Percentiles rank a stretch among this genome's conserved stretches.
Conservation (phyloP, 2,797 vertebrate genomes). For the Masticophis lateralis region DNA sequence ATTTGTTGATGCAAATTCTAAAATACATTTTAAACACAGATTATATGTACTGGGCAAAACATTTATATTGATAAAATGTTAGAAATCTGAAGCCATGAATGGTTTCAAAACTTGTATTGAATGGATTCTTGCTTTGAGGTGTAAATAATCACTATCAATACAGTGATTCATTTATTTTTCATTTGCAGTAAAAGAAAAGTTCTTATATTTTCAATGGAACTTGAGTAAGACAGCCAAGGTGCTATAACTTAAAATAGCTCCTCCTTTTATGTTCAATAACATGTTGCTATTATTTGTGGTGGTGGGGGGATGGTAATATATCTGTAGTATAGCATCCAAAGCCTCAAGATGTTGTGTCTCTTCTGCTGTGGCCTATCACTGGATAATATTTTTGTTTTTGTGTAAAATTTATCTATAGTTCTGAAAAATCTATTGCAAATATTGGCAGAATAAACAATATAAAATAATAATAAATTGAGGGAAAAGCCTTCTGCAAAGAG, state of each 20-base stretch:
- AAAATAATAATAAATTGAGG: not conserved
- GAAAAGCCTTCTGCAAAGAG: not conserved
- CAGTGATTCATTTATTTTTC: not conserved
- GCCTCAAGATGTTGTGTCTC: not conserved
- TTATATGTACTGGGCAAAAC: not conserved
- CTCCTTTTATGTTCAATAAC: not conserved
- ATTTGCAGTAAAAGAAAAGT: not conserved
- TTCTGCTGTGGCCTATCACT: not conserved
- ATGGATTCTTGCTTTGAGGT: not conserved
- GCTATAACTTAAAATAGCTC: not conserved
- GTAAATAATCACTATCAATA: not conserved
- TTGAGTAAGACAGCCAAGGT: not conserved
- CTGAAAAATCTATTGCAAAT: not conserved
- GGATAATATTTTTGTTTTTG: not conserved
- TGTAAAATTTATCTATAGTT: not conserved
- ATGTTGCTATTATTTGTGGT: not conserved
- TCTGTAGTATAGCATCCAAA: no score
- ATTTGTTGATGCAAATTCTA: not conserved
- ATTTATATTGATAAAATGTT: not conserved
- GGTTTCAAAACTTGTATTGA: not conserved
- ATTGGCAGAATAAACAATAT: not conserved
- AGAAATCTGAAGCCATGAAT: not conserved
- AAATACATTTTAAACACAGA: not conserved
- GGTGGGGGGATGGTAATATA: not conserved
- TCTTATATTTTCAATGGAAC: not conserved